Base-by-base conservation (phyloP, 2,888 invertebrate species). In the Nasonovia ribisnigri region DNA sequence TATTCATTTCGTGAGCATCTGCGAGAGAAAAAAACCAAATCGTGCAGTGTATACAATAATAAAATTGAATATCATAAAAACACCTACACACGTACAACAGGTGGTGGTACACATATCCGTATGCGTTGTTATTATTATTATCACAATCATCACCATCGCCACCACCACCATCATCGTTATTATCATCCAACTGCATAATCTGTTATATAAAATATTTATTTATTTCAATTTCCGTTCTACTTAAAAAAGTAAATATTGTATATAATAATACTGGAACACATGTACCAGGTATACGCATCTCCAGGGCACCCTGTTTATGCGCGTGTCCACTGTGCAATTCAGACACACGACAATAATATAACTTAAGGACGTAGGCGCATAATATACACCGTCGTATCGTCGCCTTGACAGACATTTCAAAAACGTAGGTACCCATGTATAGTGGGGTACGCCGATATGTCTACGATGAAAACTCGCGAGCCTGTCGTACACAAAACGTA, bases 401-500 rank as follows among this genome's bases (percentile, higher is more conserved):
- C 36, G 36, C 36, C 20, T 36, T 36, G 77, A 36, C 77, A 36
- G 42, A 36, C 77, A 77, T 77, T 77, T 77, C 77, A 77, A 77
- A 77, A 57, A 57, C 26, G 26, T 57, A 1, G 57, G 57, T 57
- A 54, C 16, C 1, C 36, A n/a, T 16, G 6, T 77, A 24, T 54
- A 51, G 3, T 51, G 51, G 51, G 67, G n/a, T n/a, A n/a, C 60
- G 10, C n/a, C 13, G n/a, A 13, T 5, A 77, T 77, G 1, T 36
- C 36, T 67, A 77, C 20, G 77, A 77, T 20, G 36, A 77, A 77
- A 77, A 77, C 36, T 36, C 36, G 77, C 36, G 77, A 43, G 13
- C 46, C 46, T 29, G 42, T 77, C 77, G 36, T 36, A 77, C 36
- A 77, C 36, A 77, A 60, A 67, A 90, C 89, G 89, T 20, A 90